Evolutionary conservation across 1,140 invertebrate genomes (phyloP), one percentile per base, ranked within the genome.

Genomic region (Cydia amplana): DNA sequence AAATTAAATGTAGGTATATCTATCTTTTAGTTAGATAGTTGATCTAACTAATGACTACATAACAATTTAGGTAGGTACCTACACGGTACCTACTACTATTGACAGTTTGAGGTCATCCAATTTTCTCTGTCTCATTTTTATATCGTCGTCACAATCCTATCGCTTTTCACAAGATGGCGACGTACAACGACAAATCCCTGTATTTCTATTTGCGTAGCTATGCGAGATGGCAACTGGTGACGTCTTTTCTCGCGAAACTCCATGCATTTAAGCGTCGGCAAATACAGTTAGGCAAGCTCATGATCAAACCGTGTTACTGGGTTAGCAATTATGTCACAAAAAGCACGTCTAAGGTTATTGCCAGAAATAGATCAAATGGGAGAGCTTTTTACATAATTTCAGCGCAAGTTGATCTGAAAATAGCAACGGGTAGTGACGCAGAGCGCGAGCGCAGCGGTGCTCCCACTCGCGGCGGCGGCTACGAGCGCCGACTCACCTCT

Each of bases 111-210:
- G 82, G 80, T 85, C 85, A 90, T 84, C 87, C 86, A 87, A n/a
- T 51, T 82, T 86, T 89, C 75, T 74, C 80, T 86, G 78, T 85
- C 85, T 84, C 85, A 87, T 85, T 87, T 90, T 90, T 88, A 89
- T 92, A 88, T 87, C 87, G 83, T 87, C 88, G 87, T 87, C 84
- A 85, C 79, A 82, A 91, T 93, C 87, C 91, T 92, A 92, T 93
- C 90, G 86, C 91, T 92, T 93, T 93, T 93, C 90, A 93, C 91
- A 93, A 93, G 90, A 93, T 93, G 91, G 91, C 91, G 91, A 87
- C 90, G 86, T 83, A 79, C 84, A 90, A 85, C 86, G 89, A 91
- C 90, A 87, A 88, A 90, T 84, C 90, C 91, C 90, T 90, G 91
- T 87, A 90, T 91, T 92, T 93, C 91, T 93, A 93, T 93, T 93